These are phyloP conservation scores for Noturus placidus DNA, from an alignment of 2,113 vertebrate genomes.

Conservation along the genomic window DNA sequence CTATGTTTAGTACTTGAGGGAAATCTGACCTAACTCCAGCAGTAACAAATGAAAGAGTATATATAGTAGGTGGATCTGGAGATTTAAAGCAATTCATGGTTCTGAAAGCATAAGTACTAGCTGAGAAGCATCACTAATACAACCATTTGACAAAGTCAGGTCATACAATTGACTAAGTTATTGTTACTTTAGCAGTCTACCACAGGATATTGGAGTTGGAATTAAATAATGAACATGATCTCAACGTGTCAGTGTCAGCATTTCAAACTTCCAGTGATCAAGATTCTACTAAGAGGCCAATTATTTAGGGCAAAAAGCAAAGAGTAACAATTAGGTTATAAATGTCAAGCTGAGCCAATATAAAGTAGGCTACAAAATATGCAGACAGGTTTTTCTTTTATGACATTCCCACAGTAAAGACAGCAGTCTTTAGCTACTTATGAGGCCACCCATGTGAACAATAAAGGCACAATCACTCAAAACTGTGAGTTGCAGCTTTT, in stretches of 20 bases:
- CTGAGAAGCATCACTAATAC: not conserved
- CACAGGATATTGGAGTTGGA: not conserved
- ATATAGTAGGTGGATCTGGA: not conserved
- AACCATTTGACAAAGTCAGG: not conserved
- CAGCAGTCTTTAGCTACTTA: constrained; percentile 19
- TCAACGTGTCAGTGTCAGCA: not conserved
- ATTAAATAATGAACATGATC: not conserved
- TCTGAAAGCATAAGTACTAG: not conserved
- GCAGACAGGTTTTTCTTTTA: not conserved
- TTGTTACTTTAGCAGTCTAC: not conserved
- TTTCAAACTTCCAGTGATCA: not conserved
- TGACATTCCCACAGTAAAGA: constrained; percentile 1
- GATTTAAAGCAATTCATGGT: not conserved
- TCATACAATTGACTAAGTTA: not conserved
- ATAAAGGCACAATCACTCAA: not conserved
- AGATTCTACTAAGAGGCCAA: not conserved
- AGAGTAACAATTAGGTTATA: not conserved
- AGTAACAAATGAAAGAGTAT: not conserved
- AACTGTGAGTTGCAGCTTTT: constrained; percentile 1
- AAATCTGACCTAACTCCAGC: constrained; percentile 23
- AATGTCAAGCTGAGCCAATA: not conserved
- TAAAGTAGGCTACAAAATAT: constrained; percentile 11
- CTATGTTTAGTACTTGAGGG: constrained; percentile 36
- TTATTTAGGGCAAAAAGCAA: constrained; percentile 8
- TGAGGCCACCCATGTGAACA: constrained; percentile 6